phyloP scores from a whole-genome alignment of 2,888 invertebrate genomes.

The Hesperia comma region DNA sequence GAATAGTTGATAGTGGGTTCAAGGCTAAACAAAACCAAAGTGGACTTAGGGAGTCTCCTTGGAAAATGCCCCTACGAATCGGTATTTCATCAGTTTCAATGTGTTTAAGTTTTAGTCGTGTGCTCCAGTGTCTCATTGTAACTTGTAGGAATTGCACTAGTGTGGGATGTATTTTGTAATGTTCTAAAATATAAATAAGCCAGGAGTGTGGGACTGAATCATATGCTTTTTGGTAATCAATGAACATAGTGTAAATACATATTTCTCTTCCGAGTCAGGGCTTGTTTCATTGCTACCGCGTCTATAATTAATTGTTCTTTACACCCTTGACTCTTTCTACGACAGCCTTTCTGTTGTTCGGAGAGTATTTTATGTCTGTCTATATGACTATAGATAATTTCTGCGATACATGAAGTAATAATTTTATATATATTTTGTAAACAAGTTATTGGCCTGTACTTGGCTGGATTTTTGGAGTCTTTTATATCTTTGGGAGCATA shows the following conservation, averaged over 20 bases:
- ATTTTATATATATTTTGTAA: slow-evolving; percentile 40
- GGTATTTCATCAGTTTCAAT: slow-evolving; percentile 26
- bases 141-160: slow-evolving; percentile 23
- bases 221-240: too few relatives aligned
- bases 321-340: slow-evolving; percentile 12
- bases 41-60: too few relatives aligned
- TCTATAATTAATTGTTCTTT: slow-evolving; percentile 31
- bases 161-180: slow-evolving; percentile 37
- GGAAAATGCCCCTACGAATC: slow-evolving; percentile 41
- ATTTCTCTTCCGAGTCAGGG: slow-evolving; percentile 1
- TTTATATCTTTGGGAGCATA: slow-evolving; percentile 39
- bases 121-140: slow-evolving; percentile 36
- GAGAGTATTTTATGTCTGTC: slow-evolving; percentile 20
- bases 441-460: slow-evolving; percentile 40
- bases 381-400: slow-evolving; percentile 29
- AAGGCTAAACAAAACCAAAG: too few relatives aligned
- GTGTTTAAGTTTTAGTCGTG: slow-evolving; percentile 23
- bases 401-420: slow-evolving; percentile 31
- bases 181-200: slow-evolving; percentile 22
- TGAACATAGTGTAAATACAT: too few relatives aligned
- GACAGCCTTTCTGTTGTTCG: slow-evolving; percentile 32
- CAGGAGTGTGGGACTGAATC: too few relatives aligned
- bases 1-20: slow-evolving; percentile 33
- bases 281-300: slow-evolving; percentile 15
- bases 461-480: slow-evolving; percentile 24